phyloP scores from a whole-genome alignment of 2,797 vertebrate species.

The Fringilla coelebs region DNA sequence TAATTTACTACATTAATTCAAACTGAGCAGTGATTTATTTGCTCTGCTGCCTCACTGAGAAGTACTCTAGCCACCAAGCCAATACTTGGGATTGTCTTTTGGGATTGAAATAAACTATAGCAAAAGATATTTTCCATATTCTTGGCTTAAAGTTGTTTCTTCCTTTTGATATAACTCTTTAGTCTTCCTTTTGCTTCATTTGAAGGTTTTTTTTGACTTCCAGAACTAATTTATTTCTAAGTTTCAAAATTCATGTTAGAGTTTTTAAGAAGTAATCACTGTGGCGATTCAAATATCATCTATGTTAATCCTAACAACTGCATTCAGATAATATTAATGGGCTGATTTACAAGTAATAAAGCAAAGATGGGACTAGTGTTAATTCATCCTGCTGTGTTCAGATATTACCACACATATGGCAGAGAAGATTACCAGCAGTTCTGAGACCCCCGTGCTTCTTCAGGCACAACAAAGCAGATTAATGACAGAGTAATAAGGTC shows the following conservation, averaged over 20 bases:
- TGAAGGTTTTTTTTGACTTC: background rate
- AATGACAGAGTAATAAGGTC: constrained; percentile 39
- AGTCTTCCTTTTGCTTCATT: background rate
- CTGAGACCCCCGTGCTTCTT: background rate
- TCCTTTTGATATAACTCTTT: background rate
- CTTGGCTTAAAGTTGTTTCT: background rate
- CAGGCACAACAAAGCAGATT: constrained; percentile 37
- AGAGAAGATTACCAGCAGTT: constrained; percentile 30
- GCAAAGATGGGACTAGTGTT: background rate
- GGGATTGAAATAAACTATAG: background rate
- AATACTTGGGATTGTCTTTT: background rate
- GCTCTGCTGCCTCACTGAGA: constrained; percentile 3
- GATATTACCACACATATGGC: constrained; percentile 27
- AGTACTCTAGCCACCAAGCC: background rate
- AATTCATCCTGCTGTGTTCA: background rate
- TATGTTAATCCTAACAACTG: constrained; percentile 20
- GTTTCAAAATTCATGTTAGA: constrained; percentile 13
- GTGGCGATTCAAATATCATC: constrained; percentile 15
- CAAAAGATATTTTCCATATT: background rate
- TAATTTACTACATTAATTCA: constrained; percentile 5
- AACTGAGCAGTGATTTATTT: background rate
- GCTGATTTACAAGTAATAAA: constrained; percentile 53
- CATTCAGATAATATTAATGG: constrained; percentile 32
- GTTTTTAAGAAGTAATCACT: background rate
- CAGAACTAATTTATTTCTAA: background rate